These are phyloP conservation scores for Sebastes vulpes DNA, from an alignment of 2,797 vertebrate species.

Conservation along the genomic window DNA sequence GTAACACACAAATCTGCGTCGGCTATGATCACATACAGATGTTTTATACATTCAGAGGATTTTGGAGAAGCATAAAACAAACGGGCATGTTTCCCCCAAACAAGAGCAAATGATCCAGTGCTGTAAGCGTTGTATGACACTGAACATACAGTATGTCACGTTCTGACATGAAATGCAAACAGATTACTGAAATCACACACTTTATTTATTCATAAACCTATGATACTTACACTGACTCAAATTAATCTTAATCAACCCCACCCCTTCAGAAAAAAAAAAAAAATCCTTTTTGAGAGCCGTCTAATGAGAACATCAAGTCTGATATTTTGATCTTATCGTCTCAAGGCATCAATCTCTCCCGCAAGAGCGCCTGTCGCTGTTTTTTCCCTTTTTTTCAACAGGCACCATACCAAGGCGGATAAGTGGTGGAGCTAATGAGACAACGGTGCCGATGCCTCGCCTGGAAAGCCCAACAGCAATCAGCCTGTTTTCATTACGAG, in stretches of 20 bases:
- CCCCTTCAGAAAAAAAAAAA: conserved; percentile 21
- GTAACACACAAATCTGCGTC: conserved; percentile 48
- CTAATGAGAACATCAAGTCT: conserved; percentile 69
- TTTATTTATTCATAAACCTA: conserved; percentile 41
- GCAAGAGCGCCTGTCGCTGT: conserved; percentile 43
- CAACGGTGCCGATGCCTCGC: conserved; percentile 71
- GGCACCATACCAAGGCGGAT: conserved; percentile 69
- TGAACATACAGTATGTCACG: conserved; percentile 1
- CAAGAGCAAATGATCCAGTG: conserved; percentile 17
- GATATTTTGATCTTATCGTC: conserved; percentile 74
- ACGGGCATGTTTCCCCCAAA: conserved; percentile 16
- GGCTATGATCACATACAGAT: conserved; percentile 28
- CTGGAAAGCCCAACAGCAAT: conserved; percentile 83
- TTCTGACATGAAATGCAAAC: conserved; percentile 23
- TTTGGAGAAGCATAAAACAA: conserved; percentile 24
- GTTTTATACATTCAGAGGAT: conserved; percentile 37
- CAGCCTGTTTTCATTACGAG: conserved; percentile 83
- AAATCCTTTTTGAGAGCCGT: conserved; percentile 44
- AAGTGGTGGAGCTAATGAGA: conserved; percentile 82
- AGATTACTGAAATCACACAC: conserved; percentile 21
- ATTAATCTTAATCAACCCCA: conserved; percentile 51
- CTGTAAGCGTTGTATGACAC: neutral
- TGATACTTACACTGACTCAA: conserved; percentile 24
- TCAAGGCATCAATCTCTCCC: conserved; percentile 73
- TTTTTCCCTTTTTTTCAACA: conserved; percentile 43